These are phyloP conservation scores for Pheosia tremula DNA, from an alignment of 2,888 invertebrate genomes.

Conservation along the genomic window DNA sequence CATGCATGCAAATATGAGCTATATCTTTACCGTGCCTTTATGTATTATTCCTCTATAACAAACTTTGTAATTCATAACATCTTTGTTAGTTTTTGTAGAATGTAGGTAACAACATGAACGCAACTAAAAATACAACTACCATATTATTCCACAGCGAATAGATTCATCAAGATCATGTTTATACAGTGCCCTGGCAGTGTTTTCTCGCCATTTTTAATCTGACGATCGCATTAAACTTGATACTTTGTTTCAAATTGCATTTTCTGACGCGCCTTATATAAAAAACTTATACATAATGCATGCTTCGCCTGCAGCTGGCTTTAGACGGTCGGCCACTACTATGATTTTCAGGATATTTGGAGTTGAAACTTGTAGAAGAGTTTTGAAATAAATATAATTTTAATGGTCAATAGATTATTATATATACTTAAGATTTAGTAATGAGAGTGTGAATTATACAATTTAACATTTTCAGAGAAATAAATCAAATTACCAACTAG, in stretches of 20 bases:
- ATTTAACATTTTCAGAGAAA: no score
- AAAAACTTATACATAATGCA: constrained; percentile 82
- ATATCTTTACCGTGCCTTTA: no score
- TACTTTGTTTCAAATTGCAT: constrained; percentile 83
- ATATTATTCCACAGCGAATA: constrained; percentile 12
- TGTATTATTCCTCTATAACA: no score
- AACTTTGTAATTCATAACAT: no score
- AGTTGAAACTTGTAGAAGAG: neutral
- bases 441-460: no score
- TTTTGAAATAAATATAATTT: neutral
- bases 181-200: constrained; percentile 35
- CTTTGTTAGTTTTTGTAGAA: no score
- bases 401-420: no score
- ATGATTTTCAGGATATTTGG: constrained; percentile 6
- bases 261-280: constrained; percentile 71
- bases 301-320: constrained; percentile 73
- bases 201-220: constrained; percentile 72
- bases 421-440: no score
- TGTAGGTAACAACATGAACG: no score
- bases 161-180: constrained; percentile 38
- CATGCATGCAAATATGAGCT: no score
- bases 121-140: neutral
- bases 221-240: constrained; percentile 79
- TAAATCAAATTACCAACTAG: no score
- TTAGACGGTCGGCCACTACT: constrained; percentile 46